A percentile compares a stretch with the other conserved stretches of the same genome.
Evolutionary conservation across 2,797 vertebrate species (phyloP).

Genomic region (Balearica regulorum): DNA sequence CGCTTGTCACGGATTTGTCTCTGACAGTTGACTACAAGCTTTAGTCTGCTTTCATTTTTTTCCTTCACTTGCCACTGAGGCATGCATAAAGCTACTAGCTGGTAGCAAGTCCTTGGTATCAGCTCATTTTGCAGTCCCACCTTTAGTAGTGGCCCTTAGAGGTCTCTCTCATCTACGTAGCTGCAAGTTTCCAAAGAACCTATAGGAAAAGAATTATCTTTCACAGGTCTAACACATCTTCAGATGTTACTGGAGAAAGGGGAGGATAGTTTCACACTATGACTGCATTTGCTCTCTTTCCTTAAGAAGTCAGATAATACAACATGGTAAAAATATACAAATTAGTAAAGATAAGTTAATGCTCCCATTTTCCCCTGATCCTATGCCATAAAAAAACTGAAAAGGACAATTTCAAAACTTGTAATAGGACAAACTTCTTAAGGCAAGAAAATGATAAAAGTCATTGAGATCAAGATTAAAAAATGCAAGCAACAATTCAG

Average conservation of each 20-base stretch:
- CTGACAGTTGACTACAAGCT: neutral
- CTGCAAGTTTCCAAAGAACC: neutral
- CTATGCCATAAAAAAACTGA: neutral
- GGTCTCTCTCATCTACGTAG: neutral
- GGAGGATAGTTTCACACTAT: neutral
- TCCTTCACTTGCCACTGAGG: neutral
- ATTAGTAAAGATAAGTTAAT: neutral
- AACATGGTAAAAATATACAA: neutral
- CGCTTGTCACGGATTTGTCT: neutral
- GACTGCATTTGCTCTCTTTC: neutral
- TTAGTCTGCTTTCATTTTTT: neutral
- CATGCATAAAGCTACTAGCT: neutral
- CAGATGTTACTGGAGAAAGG: neutral
- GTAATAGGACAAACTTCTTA: neutral
- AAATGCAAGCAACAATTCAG: neutral
- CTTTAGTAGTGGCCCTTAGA: neutral
- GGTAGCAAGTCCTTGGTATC: neutral
- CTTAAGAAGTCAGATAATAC: neutral
- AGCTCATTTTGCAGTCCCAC: neutral
- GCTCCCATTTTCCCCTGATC: neutral
- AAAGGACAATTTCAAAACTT: neutral
- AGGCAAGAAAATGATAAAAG: neutral
- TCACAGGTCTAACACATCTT: neutral
- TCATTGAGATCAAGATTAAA: neutral
- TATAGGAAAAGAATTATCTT: neutral